Base-by-base conservation (phyloP, 2,797 vertebrate genomes). In the Hyperoplus immaculatus region DNA sequence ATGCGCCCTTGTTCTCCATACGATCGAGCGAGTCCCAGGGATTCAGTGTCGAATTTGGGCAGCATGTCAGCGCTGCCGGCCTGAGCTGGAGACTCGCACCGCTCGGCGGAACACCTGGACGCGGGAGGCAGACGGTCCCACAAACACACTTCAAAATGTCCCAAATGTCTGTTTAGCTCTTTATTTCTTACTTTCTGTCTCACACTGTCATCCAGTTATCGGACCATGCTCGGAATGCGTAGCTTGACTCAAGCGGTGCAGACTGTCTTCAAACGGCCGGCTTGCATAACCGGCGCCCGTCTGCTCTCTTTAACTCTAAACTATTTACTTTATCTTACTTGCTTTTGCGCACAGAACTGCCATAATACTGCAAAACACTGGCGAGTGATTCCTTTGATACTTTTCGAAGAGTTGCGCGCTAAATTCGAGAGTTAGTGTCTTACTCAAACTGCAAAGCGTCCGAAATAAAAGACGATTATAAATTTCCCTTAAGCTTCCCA, bases 21-120 rank as follows among this genome's bases (percentile, higher is more conserved):
- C 96, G 97, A 96, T 90, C 97, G 96, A 94, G 96, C 92, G 93
- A 98, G 96, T 96, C 97, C 97, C 90, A 97, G 92, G 86, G 97
- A 96, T 95, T 99, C 98, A 89, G 97, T 96, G 94, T 99, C 97
- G 96, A 96, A 96, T 97, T 99, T 99, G 90, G 98, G 98, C 92
- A 99, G 97, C 98, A 99, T 99, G 97, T 95, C 98, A 95, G 96
- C 96, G 94, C 95, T 80, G 93, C 96, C 92, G 89, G 95, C 93
- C 92, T 90, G 94, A 94, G 87, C 84, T 88, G 90, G 90, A 92
- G 83, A 88, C 94, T 93, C 94, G 91, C 95, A 92, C 93, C 85
- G 94, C 93, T 91, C 91, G 91, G 95, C 92, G 90, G 94, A 92
- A 95, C 96, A 96, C 96, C 96, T 96, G 96, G 94, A 95, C 95